These are phyloP conservation scores for Lates japonicus DNA, from an alignment of 2,797 vertebrate species.

Conservation along the genomic window DNA sequence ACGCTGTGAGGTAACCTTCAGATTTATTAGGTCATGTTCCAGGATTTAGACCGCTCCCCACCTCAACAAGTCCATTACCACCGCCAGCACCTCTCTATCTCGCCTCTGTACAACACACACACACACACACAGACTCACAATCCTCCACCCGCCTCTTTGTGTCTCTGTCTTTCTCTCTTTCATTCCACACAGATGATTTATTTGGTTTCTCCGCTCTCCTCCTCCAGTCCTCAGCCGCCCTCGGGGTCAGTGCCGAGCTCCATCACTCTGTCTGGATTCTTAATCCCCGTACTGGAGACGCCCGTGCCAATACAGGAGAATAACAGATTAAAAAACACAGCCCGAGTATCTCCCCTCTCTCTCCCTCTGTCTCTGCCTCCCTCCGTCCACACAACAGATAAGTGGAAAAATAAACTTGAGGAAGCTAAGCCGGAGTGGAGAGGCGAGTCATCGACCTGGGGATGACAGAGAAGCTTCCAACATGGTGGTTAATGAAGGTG, in stretches of 20 bases:
- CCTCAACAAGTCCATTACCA: slow-evolving; percentile 53
- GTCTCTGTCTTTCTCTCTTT: slow-evolving; percentile 64
- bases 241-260: slow-evolving; percentile 76
- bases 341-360: slow-evolving; percentile 53
- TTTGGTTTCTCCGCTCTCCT: slow-evolving; percentile 69
- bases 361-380: slow-evolving; percentile 47
- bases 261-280: slow-evolving; percentile 77
- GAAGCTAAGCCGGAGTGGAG: slow-evolving; percentile 63
- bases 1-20: slow-evolving; percentile 53
- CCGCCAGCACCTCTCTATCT: slow-evolving; percentile 48
- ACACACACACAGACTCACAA: slow-evolving; percentile 32
- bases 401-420: slow-evolving; percentile 75
- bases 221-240: slow-evolving; percentile 65
- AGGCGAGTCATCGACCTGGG: slow-evolving; percentile 60
- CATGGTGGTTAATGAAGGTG: slow-evolving; percentile 71
- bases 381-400: slow-evolving; percentile 67
- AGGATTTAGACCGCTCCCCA: slow-evolving; percentile 52
- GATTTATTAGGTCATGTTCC: slow-evolving; percentile 61
- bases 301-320: slow-evolving; percentile 78
- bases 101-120: slow-evolving; percentile 11
- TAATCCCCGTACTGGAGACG: slow-evolving; percentile 78
- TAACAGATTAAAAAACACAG: slow-evolving; percentile 77
- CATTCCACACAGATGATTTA: slow-evolving; percentile 80
- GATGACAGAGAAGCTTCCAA: slow-evolving; percentile 71
- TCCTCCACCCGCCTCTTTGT: slow-evolving; percentile 45